A percentile compares a stretch with the other conserved stretches of the same genome.
phyloP scores from a whole-genome alignment of 2,113 vertebrate genomes.

The Ammodramus savannarum region DNA sequence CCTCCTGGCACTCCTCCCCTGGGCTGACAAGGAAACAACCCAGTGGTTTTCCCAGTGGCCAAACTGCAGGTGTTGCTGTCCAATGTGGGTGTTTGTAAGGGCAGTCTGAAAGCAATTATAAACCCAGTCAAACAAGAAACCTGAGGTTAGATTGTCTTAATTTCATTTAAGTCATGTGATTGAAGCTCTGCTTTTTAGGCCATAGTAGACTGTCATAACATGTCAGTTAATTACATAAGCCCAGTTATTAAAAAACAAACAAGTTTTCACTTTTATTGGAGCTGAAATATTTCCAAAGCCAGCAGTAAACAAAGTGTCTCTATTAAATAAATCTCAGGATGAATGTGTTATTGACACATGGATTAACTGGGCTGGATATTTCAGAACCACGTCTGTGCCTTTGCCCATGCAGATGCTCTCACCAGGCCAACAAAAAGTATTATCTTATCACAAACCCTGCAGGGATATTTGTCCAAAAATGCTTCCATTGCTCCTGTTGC shows the following conservation, averaged over 20 bases:
- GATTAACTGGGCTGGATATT: not conserved
- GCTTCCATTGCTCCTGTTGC: not conserved
- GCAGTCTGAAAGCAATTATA: slow-evolving; percentile 11
- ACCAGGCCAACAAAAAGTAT: not conserved
- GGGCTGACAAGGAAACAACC: not conserved
- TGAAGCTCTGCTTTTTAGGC: not conserved
- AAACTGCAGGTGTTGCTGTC: not conserved
- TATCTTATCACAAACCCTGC: not conserved
- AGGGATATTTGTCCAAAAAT: not conserved
- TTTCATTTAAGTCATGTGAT: not conserved
- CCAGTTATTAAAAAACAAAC: not conserved
- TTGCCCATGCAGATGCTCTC: fast-evolving
- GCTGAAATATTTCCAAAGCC: not conserved
- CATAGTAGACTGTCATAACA: not conserved
- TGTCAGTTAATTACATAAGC: not conserved
- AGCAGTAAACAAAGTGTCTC: not conserved
- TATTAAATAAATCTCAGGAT: not conserved
- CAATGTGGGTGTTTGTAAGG: not conserved
- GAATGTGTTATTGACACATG: not conserved
- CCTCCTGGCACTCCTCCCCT: not conserved
- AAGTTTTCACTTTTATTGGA: not conserved
- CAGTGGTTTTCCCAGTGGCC: not conserved
- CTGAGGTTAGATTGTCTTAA: not conserved
- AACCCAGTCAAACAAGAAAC: not conserved
- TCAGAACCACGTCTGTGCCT: fast-evolving